Base-by-base conservation (phyloP, 1,140 invertebrate species). In the Zophobas atratus region DNA sequence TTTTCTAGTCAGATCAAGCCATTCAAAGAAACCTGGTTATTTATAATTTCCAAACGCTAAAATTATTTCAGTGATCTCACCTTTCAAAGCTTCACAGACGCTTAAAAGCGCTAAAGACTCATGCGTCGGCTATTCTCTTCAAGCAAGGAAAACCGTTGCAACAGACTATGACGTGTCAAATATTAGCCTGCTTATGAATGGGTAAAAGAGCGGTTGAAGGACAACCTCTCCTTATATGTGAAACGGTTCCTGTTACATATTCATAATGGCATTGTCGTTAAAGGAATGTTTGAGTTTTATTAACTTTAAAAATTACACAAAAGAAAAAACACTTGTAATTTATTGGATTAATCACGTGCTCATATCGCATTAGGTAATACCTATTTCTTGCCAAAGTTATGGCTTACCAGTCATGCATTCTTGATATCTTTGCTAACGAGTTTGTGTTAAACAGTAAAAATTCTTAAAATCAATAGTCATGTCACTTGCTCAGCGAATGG, bases 211-310 rank as follows among this genome's bases (percentile, higher is more conserved):
- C 55, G 38, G 75, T 55, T 56, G 76, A 77, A 77, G 76, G 76
- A 77, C 76, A 77, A 43, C 67, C 48, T 70, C 67, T 77, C 70
- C 67, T 70, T 70, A 56, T 70, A 70, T 55, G 75, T 36, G 43
- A 57, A 57, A 77, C 63, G 63, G 76, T 77, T 77, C 76, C 76
- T 77, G 76, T 77, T 77, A 55, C 70, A 72, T 72, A 72, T 73
- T 55, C 49, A 56, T 56, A 67, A 67, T 43, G 43, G 60, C 38
- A 67, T 67, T 67, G 60, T 67, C 60, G 60, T 67, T 67, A 43
- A 20, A 67, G 60, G 39, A 67, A 63, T 63, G 57, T 39, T 2
- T 51, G 20, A 20, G 49, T 51, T 55, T 55, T 55, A 55, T 51
- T 20, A 20, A 20, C 20, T 20, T 20, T 56, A 20, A 33, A 34